Evolutionary conservation across 1,140 invertebrate species (phyloP), one percentile per base, ranked within the genome.

Genomic region (Penaeus chinensis): DNA sequence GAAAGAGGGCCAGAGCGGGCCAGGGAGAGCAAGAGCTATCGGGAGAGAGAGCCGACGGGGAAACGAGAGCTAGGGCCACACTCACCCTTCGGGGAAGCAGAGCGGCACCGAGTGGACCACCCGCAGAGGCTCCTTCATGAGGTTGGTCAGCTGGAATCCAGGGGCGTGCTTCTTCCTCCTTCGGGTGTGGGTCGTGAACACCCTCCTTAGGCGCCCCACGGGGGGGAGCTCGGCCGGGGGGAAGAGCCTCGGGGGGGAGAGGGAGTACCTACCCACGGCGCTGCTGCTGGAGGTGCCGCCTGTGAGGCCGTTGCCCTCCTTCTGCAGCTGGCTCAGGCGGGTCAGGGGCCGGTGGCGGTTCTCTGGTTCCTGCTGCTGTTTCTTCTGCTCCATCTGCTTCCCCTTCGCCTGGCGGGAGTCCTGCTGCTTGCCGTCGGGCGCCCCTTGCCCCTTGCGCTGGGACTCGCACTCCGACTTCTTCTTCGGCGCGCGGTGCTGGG

Each of bases 51-150:
- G 5, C 27, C 66, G 20, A 24, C 66, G 20, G 20, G 27, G 66
- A 27, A 2, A 19, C 65, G 66, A n/a, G 32, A 71, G 32, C n/a
- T 5, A 24, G 16, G 24, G n/a, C 32, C 66, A 24, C 66, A 85
- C 84, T 85, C 63, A 92, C 91, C 91, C 90, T 79, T 91, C 90
- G 66, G 91, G 91, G 89, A 92, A 92, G 89, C 91, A 91, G 76
- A 93, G 91, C 0, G 93, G 93, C 3, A 93, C 92, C 16, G 93
- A 93, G 80, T 93, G 92, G 22, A 92, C 92, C 19, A 93, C 91
- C 24, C 93, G 88, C 16, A 93, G 91, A 4, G 93, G 93, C 89
- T 93, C 92, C 89, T 93, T 93, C 91, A 93, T 92, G 89, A 93
- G 91, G 47, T 91, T 91, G 16, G 90, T 91, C 84, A 93, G 91